These are phyloP conservation scores for Spatulosminthurus flaviceps DNA, from an alignment of 2,888 invertebrate genomes.

Conservation along the genomic window DNA sequence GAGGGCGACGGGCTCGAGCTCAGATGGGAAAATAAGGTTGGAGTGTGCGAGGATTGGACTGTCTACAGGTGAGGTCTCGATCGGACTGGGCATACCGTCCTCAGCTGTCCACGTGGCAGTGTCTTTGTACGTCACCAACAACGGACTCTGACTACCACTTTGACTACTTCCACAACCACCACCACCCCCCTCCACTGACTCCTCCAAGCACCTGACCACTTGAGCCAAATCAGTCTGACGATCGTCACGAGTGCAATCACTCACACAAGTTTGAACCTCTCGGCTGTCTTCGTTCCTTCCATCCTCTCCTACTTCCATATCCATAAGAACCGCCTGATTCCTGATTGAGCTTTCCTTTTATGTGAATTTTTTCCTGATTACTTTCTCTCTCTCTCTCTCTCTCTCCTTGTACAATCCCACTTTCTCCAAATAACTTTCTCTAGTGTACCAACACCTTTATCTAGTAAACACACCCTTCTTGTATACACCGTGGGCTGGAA, in stretches of 20 bases:
- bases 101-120: constrained; percentile 63
- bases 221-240: not conserved
- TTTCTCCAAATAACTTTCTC: too few relatives aligned
- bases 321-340: not conserved
- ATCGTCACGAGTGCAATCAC: constrained; percentile 11
- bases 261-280: not conserved
- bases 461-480: too few relatives aligned
- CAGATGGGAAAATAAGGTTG: not conserved
- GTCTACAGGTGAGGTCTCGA: constrained; percentile 59
- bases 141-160: not conserved
- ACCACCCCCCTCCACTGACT: constrained; percentile 17
- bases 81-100: constrained; percentile 62
- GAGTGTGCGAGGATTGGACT: constrained; percentile 51
- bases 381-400: not conserved
- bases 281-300: constrained; percentile 19
- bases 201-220: constrained; percentile 8
- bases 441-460: too few relatives aligned
- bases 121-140: constrained; percentile 54
- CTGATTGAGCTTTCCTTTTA: constrained; percentile 7
- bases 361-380: not conserved
- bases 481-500: too few relatives aligned
- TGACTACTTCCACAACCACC: too few relatives aligned
- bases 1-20: not conserved
- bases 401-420: too few relatives aligned
- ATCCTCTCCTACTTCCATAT: constrained; percentile 6